phyloP scores from a whole-genome alignment of 2,113 vertebrate genomes.

The Atherinomorus stipes region DNA sequence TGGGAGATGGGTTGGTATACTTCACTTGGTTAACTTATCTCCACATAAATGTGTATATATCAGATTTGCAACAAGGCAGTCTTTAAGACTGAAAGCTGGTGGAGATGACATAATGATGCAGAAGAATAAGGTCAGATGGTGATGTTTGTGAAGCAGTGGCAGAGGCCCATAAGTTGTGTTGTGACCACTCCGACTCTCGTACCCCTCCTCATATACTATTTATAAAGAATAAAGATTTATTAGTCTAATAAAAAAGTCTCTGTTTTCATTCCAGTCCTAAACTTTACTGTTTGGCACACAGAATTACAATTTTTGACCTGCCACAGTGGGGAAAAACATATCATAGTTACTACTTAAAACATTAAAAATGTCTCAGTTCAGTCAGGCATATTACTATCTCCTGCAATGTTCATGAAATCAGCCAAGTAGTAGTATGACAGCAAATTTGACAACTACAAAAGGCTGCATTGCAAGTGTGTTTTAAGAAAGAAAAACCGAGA shows the following conservation, averaged over 20 bases:
- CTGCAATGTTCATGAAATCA: background rate
- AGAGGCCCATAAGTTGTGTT: slow-evolving; percentile 62
- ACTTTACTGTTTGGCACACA: background rate
- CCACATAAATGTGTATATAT: slow-evolving; percentile 71
- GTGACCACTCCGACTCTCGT: slow-evolving; percentile 60
- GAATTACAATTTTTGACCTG: background rate
- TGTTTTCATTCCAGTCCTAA: slow-evolving; percentile 7
- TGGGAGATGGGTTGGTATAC: slow-evolving; percentile 69
- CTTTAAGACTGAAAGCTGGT: slow-evolving; percentile 36
- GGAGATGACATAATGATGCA: slow-evolving; percentile 27
- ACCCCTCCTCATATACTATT: slow-evolving; percentile 65
- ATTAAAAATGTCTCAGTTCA: background rate
- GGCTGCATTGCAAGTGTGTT: background rate
- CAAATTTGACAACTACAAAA: too few relatives aligned
- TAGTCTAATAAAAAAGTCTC: slow-evolving; percentile 32
- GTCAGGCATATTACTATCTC: too few relatives aligned
- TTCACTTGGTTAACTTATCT: slow-evolving; percentile 34
- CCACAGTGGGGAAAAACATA: background rate
- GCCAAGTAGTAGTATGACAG: too few relatives aligned
- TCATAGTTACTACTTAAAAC: too few relatives aligned
- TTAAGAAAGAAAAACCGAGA: background rate
- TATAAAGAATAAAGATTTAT: slow-evolving; percentile 80
- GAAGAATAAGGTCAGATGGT: slow-evolving; percentile 11
- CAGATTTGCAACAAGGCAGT: slow-evolving; percentile 27
- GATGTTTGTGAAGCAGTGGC: slow-evolving; percentile 40